Evolutionary conservation across 2,797 vertebrate genomes (phyloP).

Genomic region (Acrossocheilus wenchowensis): DNA sequence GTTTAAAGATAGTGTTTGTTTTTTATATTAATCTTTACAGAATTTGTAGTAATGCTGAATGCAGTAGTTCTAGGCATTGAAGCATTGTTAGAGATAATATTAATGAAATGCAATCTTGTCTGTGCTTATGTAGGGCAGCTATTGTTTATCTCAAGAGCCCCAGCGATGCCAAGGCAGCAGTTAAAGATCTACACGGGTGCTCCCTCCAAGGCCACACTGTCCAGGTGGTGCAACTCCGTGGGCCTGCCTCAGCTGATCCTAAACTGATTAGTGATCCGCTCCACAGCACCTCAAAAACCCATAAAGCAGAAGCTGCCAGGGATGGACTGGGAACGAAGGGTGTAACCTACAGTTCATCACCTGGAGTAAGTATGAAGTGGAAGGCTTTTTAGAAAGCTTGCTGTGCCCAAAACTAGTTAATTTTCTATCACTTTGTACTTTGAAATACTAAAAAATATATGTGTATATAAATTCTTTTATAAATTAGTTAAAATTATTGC

Average conservation of each 20-base stretch:
- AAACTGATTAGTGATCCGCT: conserved; percentile 22
- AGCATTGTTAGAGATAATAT: not conserved
- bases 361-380: conserved; percentile 48
- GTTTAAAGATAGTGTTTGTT: not conserved
- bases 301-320: conserved; percentile 19
- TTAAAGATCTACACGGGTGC: conserved; percentile 63
- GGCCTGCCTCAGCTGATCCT: not conserved
- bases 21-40: not conserved
- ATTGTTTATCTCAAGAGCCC: conserved; percentile 61
- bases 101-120: not conserved
- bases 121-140: conserved; percentile 64
- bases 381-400: not conserved
- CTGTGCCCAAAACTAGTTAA: not conserved
- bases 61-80: not conserved
- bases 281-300: conserved; percentile 15
- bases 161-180: conserved; percentile 63
- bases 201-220: conserved; percentile 54
- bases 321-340: not conserved
- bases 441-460: too few relatives aligned
- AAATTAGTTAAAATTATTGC: not conserved
- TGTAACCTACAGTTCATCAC: not conserved
- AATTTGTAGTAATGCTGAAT: not conserved
- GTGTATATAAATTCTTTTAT: not conserved
- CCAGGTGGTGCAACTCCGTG: conserved; percentile 62
- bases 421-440: too few relatives aligned